Base-by-base conservation (phyloP, 2,888 invertebrate species). In the Osmoderma eremita region DNA sequence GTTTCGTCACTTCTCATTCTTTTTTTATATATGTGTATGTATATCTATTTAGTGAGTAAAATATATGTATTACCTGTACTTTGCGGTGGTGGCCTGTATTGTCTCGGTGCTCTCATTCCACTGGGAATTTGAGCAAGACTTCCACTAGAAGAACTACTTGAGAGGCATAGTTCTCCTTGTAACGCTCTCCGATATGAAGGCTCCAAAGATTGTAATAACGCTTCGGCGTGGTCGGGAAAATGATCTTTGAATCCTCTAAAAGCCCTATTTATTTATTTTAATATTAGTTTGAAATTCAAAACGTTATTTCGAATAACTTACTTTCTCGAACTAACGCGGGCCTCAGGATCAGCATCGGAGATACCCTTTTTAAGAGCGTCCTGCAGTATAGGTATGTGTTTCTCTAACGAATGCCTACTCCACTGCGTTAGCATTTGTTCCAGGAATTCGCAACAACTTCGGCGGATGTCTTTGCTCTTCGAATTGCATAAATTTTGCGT, bases 401-500 rank as follows among this genome's bases (percentile, higher is more conserved):
- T 90, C 80, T 97, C 97, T 64, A 98, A 82, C 0, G 90, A 85
- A 73, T 89, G 87, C 0, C 91, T 87, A n/a, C 92, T 88, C 98
- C 98, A 99, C 41, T 89, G 88, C 75, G 92, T 91, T 67, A 98
- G 84, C 67, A 98, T 84, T 71, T 92, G 84, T 68, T 92, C 91
- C 58, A 98, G 82, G 73, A 96, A 90, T 81, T 97, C 97, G 77
- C 91, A 94, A 75, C 88, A 84, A 53, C 87, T 85, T 68, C 88
- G 86, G 15, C 98, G 88, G 72, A 98, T 96, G 76, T 97, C 95
- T 84, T 93, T 95, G 71, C 96, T 94, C 84, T 97, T 98, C 77
- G 94, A 91, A 67, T 88, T 87, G 70, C 88, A 88, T 73, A 95
- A 85, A 75, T 90, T 90, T 68, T 88, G 87, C 8, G 90, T 88